phyloP scores from a whole-genome alignment of 2,888 invertebrate species.

The Physocephala rufipes region DNA sequence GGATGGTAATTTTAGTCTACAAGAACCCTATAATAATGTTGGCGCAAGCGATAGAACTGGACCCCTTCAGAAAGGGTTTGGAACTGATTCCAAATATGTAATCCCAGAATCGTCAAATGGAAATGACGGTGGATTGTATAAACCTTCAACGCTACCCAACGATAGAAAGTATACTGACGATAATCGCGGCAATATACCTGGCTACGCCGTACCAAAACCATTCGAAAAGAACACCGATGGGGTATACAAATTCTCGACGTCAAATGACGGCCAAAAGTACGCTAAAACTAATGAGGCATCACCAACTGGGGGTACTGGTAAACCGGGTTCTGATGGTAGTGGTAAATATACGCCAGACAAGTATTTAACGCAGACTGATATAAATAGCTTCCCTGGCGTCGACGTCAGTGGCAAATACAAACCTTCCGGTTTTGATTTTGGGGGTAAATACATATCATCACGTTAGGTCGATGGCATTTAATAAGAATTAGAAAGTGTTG shows the following conservation, averaged over 20 bases:
- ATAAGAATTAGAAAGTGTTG: no score
- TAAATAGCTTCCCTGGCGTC: constrained; percentile 5
- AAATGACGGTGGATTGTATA: background rate
- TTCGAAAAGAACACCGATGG: constrained; percentile 17
- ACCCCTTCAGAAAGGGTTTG: constrained; percentile 21
- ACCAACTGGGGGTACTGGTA: background rate
- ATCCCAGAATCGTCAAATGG: constrained; percentile 15
- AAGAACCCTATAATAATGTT: constrained; percentile 31
- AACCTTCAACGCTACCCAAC: background rate
- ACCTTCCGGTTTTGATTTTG: constrained; percentile 9
- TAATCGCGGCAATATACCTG: background rate
- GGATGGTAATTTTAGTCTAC: constrained; percentile 36
- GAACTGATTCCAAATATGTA: constrained; percentile 1
- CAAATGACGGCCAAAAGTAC: constrained; percentile 3
- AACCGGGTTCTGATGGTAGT: no score
- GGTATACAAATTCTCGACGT: background rate
- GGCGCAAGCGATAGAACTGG: constrained; percentile 36
- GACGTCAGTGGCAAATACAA: background rate
- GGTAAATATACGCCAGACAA: no score
- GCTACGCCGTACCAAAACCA: constrained; percentile 8
- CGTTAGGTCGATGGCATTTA: background rate
- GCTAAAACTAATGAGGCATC: background rate
- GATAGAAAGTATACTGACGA: constrained; percentile 2
- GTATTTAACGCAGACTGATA: background rate
- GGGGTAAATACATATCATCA: background rate